These are phyloP conservation scores for Sebastiscus albofasciatus DNA, from an alignment of 2,797 vertebrate genomes.

Conservation along the genomic window DNA sequence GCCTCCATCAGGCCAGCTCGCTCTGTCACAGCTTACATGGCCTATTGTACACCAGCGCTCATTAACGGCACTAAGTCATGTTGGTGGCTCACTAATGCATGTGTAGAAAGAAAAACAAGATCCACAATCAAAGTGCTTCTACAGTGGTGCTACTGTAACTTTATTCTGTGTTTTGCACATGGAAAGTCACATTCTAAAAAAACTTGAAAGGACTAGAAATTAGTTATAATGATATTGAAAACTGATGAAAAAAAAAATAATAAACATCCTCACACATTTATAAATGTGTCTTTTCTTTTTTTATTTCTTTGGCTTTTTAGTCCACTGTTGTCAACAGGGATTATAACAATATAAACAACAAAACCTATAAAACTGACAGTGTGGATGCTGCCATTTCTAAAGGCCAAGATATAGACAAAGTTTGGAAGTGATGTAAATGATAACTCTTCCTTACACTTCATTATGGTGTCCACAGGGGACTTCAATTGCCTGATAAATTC, in stretches of 20 bases:
- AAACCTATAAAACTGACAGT: constrained; percentile 18
- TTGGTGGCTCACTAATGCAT: constrained; percentile 58
- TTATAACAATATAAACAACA: constrained; percentile 30
- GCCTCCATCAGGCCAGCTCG: constrained; percentile 67
- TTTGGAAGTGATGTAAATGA: constrained; percentile 1
- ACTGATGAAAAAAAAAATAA: constrained; percentile 20
- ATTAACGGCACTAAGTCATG: constrained; percentile 77
- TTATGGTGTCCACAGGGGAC: not conserved
- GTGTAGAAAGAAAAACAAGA: constrained; percentile 62
- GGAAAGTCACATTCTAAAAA: constrained; percentile 51
- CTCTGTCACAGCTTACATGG: constrained; percentile 70
- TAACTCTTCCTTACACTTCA: not conserved
- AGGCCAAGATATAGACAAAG: constrained; percentile 25
- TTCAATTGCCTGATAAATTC: not conserved
- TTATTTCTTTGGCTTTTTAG: constrained; percentile 66
- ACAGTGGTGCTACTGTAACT: constrained; percentile 50
- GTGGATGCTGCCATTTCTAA: constrained; percentile 28
- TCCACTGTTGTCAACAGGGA: constrained; percentile 39
- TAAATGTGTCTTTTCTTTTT: constrained; percentile 5
- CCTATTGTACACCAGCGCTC: constrained; percentile 77
- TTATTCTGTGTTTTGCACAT: constrained; percentile 70
- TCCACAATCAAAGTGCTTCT: constrained; percentile 30
- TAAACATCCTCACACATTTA: constrained; percentile 20
- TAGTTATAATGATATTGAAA: constrained; percentile 9
- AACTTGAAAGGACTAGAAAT: constrained; percentile 30